Conservation (phyloP, 37 sponge, comb jelly and placozoan species). For the Cliona cf. orientalis region DNA sequence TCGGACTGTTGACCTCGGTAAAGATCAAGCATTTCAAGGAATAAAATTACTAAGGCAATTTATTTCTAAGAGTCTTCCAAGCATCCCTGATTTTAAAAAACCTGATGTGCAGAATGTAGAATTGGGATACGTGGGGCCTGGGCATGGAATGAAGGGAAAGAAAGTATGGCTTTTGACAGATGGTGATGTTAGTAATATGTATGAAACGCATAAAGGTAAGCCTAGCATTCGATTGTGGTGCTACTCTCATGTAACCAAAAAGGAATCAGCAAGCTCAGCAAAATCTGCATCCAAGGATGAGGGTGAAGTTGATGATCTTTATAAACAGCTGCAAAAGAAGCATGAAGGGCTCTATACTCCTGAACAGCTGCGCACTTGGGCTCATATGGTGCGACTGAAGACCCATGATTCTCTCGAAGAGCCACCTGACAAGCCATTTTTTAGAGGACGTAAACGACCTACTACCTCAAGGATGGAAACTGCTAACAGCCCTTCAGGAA, state of each 20-base stretch:
- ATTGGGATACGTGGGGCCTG: neutral
- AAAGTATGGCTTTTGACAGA: neutral
- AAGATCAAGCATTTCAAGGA: too few relatives aligned
- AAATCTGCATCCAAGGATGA: neutral
- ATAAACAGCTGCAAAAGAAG: neutral
- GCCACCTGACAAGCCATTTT: conserved; percentile 20
- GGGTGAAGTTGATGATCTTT: neutral
- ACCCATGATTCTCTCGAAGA: conserved; percentile 1
- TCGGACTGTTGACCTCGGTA: too few relatives aligned
- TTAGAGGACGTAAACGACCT: neutral
- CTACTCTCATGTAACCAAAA: neutral
- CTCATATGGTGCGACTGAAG: conserved; percentile 1
- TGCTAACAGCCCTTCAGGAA: too few relatives aligned
- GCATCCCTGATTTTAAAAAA: too few relatives aligned
- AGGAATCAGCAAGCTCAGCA: neutral
- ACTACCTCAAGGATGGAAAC: too few relatives aligned
- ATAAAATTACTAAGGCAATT: too few relatives aligned
- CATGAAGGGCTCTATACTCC: conserved; percentile 9
- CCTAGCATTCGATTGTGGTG: neutral
- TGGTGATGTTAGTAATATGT: conserved; percentile 3
- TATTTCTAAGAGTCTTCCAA: too few relatives aligned
- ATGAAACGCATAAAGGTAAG: neutral
- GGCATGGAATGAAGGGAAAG: neutral
- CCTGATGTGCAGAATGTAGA: too few relatives aligned
- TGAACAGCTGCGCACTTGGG: conserved; percentile 13